Evolutionary conservation across 2,113 vertebrate species (phyloP).

Genomic region (Dissostichus mawsoni): DNA sequence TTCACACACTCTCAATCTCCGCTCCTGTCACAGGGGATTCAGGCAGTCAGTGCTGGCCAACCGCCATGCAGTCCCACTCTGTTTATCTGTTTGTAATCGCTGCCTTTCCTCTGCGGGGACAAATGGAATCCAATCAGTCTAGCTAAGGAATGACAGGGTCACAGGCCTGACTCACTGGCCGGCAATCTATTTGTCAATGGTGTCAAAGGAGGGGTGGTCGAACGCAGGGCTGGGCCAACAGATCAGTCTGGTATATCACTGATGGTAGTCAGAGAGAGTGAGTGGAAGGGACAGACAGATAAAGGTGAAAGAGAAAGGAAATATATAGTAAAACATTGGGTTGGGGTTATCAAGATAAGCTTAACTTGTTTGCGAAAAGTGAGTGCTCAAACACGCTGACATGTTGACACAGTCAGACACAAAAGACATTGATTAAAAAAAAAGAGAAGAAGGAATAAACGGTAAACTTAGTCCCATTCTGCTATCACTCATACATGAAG

Average conservation of each 20-base stretch:
- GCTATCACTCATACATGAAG: neutral
- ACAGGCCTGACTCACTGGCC: conserved; percentile 61
- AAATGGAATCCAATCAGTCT: conserved; percentile 78
- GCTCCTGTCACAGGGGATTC: conserved; percentile 68
- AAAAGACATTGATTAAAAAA: neutral
- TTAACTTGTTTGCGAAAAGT: conserved; percentile 10
- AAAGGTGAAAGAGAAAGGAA: conserved; percentile 7
- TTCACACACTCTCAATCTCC: conserved; percentile 73
- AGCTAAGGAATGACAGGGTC: conserved; percentile 75
- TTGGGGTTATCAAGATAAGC: conserved; percentile 20
- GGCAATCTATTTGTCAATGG: conserved; percentile 71
- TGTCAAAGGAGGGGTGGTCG: conserved; percentile 73
- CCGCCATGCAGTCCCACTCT: conserved; percentile 69
- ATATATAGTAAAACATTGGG: neutral
- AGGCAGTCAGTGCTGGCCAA: conserved; percentile 58
- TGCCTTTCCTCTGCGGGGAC: conserved; percentile 72
- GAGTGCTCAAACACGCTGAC: neutral
- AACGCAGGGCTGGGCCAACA: conserved; percentile 50
- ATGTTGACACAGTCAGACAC: conserved; percentile 11
- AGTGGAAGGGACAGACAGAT: conserved; percentile 10
- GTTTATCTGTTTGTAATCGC: conserved; percentile 80
- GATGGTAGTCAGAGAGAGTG: conserved; percentile 12
- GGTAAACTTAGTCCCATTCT: neutral
- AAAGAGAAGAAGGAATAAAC: neutral
- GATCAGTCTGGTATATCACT: conserved; percentile 58